A percentile compares a stretch with the other conserved stretches of the same genome.
Conservation (phyloP, 2,113 vertebrate species). For the Amphilophus citrinellus region DNA sequence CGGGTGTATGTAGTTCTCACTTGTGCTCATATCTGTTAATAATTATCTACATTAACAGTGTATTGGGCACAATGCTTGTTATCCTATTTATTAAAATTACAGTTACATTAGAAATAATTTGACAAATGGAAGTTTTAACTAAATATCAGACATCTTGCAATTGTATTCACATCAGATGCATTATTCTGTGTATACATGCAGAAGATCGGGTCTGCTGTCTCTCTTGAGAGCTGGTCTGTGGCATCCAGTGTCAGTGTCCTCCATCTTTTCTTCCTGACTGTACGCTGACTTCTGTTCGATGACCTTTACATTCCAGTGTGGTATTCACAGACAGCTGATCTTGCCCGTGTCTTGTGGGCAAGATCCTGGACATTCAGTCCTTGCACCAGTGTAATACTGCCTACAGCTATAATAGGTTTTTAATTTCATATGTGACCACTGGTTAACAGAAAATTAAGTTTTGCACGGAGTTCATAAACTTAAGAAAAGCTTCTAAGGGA, state of each 20-base stretch:
- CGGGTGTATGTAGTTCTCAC: background rate
- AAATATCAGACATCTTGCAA: background rate
- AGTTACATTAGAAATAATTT: too few species aligned
- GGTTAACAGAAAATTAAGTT: background rate
- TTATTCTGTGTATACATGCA: background rate
- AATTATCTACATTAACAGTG: background rate
- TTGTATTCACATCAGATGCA: background rate
- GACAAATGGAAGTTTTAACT: too few species aligned
- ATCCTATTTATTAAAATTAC: background rate
- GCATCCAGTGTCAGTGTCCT: too few species aligned
- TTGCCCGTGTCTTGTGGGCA: too few species aligned
- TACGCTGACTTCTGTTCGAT: too few species aligned
- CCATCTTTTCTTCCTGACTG: too few species aligned
- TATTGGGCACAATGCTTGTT: background rate
- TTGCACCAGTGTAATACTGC: too few species aligned
- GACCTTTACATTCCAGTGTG: too few species aligned
- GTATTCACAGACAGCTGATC: too few species aligned
- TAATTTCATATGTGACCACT: background rate
- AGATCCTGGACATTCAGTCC: too few species aligned
- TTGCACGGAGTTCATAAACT: background rate
- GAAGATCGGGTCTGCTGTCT: too few species aligned
- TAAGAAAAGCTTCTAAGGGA: background rate
- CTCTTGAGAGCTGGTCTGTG: too few species aligned
- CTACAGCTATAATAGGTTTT: background rate
- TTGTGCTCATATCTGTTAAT: background rate